Evolutionary conservation across 2,113 vertebrate genomes (phyloP), one percentile per base, ranked within the genome.

Genomic region (Redunca redunca): DNA sequence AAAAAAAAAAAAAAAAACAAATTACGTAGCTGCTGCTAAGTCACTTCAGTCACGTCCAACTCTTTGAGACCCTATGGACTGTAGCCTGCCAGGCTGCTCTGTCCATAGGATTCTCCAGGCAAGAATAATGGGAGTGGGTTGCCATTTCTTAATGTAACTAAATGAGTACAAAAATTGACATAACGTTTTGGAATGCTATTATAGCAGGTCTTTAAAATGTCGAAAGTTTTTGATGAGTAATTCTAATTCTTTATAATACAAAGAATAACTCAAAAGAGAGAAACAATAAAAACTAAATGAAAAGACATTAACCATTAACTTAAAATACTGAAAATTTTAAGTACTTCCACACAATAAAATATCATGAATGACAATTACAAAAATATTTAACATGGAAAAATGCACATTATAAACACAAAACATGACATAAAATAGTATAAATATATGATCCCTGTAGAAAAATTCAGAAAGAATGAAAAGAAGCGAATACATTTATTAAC

Each of bases 351-450:
- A 86, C 26, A 89, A 91, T 58, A 92, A 78, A 94, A 87, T 82
- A 95, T 78, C 57, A 96, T 93, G 43, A 95, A 53, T 88, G 71
- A 98, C 64, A 96, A 91, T n/a, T 86, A 82, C 6, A 90, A 91
- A 94, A 96, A 64, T 71, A n/a, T 48, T 90, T 91, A 95, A 95
- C 26, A 40, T 40, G 9, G 15, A 60, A 84, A 93, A 95, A 88
- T 43, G 12, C 12, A 83, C 60, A 25, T 43, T 93, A 77, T 67
- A 90, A 97, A 95, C 48, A 85, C 30, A 91, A 92, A 96, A 97
- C 36, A 53, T 17, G 40, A 88, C 48, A 92, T 50, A 90, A 91
- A 95, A 82, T 43, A 97, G 88, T 92, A 89, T 16, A 85, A 43
- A 78, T 50, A 94, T 36, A 94, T 67, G 16, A 93, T 91, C 52